These are phyloP conservation scores for Tamandua tetradactyla DNA, from an alignment of 2,797 vertebrate species.

Conservation along the genomic window DNA sequence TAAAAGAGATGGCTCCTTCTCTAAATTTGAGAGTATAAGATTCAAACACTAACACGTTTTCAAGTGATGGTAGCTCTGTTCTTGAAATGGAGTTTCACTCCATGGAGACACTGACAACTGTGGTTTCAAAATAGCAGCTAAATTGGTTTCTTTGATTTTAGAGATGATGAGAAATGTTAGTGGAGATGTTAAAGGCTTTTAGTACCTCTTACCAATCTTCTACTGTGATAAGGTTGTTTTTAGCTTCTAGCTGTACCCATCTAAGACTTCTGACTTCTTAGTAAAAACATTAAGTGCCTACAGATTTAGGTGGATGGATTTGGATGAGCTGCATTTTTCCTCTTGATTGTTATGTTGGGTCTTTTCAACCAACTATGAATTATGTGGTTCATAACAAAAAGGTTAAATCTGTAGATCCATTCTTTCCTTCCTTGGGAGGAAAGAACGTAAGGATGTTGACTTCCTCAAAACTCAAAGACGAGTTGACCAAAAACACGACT, in stretches of 20 bases:
- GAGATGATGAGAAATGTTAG: not conserved
- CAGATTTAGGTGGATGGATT: not conserved
- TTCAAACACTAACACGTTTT: not conserved
- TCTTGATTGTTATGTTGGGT: not conserved
- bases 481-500: slow-evolving; percentile 14
- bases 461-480: slow-evolving; percentile 1
- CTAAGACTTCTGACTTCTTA: not conserved
- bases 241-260: not conserved
- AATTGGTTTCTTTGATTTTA: slow-evolving; percentile 34
- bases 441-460: not conserved
- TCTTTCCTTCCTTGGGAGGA: not conserved
- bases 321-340: not conserved
- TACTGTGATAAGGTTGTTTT: not conserved
- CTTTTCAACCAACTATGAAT: not conserved
- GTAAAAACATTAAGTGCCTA: not conserved
- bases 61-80: not conserved
- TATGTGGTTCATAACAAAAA: slow-evolving; percentile 22
- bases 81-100: not conserved
- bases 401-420: not conserved
- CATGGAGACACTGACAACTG: not conserved
- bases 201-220: not conserved
- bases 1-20: not conserved
- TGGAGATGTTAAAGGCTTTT: not conserved
- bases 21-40: not conserved
- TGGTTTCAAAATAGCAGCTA: not conserved